Conservation (phyloP, 1,140 invertebrate genomes). For the Periplaneta americana region DNA sequence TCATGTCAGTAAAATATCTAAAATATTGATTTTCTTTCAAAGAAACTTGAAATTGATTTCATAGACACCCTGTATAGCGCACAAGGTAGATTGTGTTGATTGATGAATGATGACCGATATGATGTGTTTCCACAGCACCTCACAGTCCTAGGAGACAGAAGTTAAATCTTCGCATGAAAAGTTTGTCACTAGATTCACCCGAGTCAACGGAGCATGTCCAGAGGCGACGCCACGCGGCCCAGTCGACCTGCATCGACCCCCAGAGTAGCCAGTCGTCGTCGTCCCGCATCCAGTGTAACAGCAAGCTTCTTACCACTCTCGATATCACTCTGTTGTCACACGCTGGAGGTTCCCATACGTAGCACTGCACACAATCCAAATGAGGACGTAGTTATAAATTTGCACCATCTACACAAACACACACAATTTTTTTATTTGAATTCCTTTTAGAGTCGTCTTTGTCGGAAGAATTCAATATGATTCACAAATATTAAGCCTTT, state of each 20-base stretch:
- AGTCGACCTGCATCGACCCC: not conserved
- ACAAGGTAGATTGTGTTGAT: too few species aligned
- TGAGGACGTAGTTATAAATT: too few species aligned
- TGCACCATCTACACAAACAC: too few species aligned
- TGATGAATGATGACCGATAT: not conserved
- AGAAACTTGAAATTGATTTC: too few species aligned
- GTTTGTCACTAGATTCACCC: constrained; percentile 90
- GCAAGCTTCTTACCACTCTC: constrained; percentile 65
- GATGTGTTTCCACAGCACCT: constrained; percentile 60
- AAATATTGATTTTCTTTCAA: too few species aligned
- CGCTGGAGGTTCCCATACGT: not conserved
- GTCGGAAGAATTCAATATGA: too few species aligned
- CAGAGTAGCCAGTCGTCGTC: constrained; percentile 35
- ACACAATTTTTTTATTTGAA: too few species aligned
- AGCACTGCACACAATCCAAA: too few species aligned
- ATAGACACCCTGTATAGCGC: too few species aligned
- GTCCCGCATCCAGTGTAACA: constrained; percentile 43
- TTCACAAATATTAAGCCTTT: too few species aligned
- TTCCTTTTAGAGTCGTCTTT: too few species aligned
- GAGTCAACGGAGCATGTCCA: constrained; percentile 84
- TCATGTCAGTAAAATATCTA: too few species aligned
- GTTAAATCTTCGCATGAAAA: constrained; percentile 96
- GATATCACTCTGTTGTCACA: not conserved
- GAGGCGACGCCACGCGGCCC: constrained; percentile 48
- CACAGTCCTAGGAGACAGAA: constrained; percentile 93